Conservation (phyloP, 2,797 vertebrate species). For the Tragelaphus eurycerus region DNA sequence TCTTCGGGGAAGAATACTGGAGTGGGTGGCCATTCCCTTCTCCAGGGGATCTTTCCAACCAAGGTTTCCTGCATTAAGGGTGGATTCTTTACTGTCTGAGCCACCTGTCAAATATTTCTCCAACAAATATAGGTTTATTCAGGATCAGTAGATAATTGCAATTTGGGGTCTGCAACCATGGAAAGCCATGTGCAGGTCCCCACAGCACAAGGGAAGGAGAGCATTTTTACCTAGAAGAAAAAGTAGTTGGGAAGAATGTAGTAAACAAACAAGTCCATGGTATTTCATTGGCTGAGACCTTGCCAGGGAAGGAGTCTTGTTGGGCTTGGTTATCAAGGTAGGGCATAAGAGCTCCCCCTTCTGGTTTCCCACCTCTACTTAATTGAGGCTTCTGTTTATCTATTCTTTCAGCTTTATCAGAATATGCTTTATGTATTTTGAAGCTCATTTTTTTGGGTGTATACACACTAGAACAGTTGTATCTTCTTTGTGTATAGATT, state of each 20-base stretch:
- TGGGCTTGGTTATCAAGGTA: neutral
- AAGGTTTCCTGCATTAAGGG: neutral
- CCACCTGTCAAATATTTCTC: neutral
- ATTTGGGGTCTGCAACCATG: neutral
- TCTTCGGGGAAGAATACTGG: neutral
- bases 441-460: neutral
- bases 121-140: neutral
- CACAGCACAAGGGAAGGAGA: neutral
- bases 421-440: neutral
- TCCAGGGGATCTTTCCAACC: neutral
- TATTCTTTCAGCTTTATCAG: neutral
- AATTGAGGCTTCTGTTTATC: neutral
- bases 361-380: neutral
- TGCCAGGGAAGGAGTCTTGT: neutral
- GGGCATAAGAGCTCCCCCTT: neutral
- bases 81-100: neutral
- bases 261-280: neutral
- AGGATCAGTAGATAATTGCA: neutral
- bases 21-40: neutral
- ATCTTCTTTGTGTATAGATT: neutral
- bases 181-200: neutral
- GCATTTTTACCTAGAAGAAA: neutral
- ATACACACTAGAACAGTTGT: no score
- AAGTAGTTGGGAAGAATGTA: neutral
- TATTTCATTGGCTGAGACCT: neutral